Evolutionary conservation across 2,113 vertebrate genomes (phyloP).

Genomic region (Vanacampus margaritifer): DNA sequence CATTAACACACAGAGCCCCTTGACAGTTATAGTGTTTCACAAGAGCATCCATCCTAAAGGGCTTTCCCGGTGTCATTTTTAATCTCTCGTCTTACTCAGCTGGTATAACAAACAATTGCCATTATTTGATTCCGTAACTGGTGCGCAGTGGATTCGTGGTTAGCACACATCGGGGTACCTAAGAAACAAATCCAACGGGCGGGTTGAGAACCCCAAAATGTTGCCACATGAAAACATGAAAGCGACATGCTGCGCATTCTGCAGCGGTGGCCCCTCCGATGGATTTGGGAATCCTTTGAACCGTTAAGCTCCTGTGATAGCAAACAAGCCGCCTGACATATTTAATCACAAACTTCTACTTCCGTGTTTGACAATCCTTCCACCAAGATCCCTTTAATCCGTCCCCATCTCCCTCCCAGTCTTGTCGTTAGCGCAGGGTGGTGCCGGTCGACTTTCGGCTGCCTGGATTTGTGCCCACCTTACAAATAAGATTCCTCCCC

Average conservation of each 20-base stretch:
- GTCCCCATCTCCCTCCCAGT: background rate
- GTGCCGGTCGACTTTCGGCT: background rate
- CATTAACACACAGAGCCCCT: background rate
- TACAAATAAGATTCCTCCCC: background rate
- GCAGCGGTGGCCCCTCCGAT: background rate
- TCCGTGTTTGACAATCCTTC: conserved; percentile 1
- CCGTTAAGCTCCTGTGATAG: background rate
- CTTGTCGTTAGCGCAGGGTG: background rate
- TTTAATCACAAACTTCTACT: conserved; percentile 2
- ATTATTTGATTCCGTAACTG: background rate
- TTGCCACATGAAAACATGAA: background rate
- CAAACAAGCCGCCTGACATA: conserved; percentile 5
- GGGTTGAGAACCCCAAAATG: background rate
- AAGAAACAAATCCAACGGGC: background rate
- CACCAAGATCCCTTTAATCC: conserved; percentile 4
- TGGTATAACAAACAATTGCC: background rate
- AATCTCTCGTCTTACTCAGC: background rate
- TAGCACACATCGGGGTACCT: no score
- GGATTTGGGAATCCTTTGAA: conserved; percentile 4
- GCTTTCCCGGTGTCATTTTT: background rate
- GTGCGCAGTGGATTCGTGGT: background rate
- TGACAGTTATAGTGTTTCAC: background rate
- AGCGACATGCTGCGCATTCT: background rate
- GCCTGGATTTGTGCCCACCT: conserved; percentile 7
- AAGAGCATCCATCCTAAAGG: background rate